phyloP scores from a whole-genome alignment of 2,113 vertebrate genomes.

The Peucedramus taeniatus region DNA sequence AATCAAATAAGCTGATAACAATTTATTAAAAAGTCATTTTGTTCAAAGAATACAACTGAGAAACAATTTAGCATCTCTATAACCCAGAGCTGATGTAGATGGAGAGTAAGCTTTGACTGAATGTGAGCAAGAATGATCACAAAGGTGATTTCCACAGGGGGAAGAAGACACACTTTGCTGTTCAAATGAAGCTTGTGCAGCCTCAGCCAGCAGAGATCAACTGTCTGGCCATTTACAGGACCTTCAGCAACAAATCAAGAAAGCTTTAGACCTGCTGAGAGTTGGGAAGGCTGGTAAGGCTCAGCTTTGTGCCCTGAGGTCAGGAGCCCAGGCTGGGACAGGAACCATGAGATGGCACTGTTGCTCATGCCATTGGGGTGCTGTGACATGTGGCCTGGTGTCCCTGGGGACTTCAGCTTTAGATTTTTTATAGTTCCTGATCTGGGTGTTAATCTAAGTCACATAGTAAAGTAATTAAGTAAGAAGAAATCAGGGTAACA shows the following conservation, averaged over 20 bases:
- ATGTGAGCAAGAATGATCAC: not conserved
- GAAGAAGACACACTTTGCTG: slow-evolving; percentile 60
- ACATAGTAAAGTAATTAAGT: not conserved
- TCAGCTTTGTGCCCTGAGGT: not conserved
- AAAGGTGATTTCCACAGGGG: slow-evolving; percentile 61
- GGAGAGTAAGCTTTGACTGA: not conserved
- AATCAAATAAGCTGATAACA: not conserved
- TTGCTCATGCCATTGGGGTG: not conserved
- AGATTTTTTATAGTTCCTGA: not conserved
- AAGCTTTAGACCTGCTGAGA: slow-evolving; percentile 45
- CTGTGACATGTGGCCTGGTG: not conserved
- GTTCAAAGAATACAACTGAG: not conserved
- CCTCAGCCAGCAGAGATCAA: slow-evolving; percentile 11
- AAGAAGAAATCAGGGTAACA: not conserved
- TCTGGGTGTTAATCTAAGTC: not conserved
- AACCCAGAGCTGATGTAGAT: not conserved
- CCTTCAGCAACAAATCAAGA: slow-evolving; percentile 36
- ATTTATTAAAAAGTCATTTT: not conserved
- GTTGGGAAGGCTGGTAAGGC: slow-evolving; percentile 60
- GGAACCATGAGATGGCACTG: slow-evolving; percentile 69
- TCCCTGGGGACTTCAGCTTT: slow-evolving; percentile 4
- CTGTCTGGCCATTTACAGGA: slow-evolving; percentile 17
- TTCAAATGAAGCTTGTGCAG: slow-evolving; percentile 29
- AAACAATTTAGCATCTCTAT: not conserved
- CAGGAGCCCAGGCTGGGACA: not conserved